Percentiles rank a stretch among this genome's conserved stretches.
Conservation (phyloP, 2,113 vertebrate genomes). For the Cyanoderma ruficeps region DNA sequence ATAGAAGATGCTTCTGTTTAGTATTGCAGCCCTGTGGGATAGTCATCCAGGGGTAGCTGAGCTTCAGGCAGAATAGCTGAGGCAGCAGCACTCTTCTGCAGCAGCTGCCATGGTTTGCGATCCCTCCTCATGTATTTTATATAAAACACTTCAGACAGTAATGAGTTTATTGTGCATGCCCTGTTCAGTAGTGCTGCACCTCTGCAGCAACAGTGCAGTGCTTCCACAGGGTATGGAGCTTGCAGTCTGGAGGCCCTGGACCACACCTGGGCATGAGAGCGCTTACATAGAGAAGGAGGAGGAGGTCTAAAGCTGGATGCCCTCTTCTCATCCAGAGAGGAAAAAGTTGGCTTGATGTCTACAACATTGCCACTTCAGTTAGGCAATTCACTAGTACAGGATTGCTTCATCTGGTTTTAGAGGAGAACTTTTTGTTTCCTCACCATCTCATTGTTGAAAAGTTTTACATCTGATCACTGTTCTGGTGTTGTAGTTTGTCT, state of each 20-base stretch:
- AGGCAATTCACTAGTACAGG: not conserved
- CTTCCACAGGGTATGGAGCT: not conserved
- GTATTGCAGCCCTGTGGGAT: accelerated
- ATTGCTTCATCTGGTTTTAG: not conserved
- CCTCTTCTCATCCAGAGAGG: not conserved
- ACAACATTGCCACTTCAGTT: not conserved
- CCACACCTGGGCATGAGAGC: accelerated
- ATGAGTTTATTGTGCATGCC: accelerated
- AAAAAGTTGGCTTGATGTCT: not conserved
- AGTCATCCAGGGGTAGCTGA: not conserved
- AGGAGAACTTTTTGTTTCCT: not conserved
- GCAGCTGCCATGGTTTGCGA: not conserved
- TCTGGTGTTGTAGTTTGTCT: not conserved
- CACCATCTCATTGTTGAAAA: not conserved
- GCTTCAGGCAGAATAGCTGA: not conserved
- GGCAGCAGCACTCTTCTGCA: not conserved
- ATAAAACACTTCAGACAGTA: not conserved
- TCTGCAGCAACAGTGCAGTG: not conserved
- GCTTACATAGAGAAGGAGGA: not conserved
- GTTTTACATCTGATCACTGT: not conserved
- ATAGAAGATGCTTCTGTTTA: not conserved
- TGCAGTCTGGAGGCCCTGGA: not conserved
- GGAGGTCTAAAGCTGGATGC: not conserved
- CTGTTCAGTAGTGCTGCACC: not conserved
- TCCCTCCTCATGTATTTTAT: accelerated